phyloP scores from a whole-genome alignment of 2,888 invertebrate genomes.

The Agonopterix arenella region DNA sequence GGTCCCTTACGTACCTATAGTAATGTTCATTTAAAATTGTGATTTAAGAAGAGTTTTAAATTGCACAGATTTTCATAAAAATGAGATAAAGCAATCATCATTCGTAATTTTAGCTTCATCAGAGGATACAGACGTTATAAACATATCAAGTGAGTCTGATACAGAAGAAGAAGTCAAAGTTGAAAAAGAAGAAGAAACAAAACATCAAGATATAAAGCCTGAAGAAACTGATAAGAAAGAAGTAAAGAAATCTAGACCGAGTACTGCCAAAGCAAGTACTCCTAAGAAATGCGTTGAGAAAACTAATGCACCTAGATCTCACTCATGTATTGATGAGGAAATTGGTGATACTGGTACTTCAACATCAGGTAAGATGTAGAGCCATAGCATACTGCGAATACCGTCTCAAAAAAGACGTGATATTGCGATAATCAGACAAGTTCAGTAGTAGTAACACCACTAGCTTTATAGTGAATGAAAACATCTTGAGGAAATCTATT shows the following conservation, averaged over 20 bases:
- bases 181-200: slow-evolving; percentile 3
- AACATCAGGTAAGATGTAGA: no score
- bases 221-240: slow-evolving; percentile 1
- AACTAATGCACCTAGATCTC: neutral
- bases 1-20: neutral
- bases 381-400: no score
- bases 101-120: neutral
- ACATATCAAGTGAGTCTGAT: slow-evolving; percentile 27
- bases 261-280: slow-evolving; percentile 7
- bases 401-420: no score
- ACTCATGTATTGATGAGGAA: neutral
- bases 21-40: neutral
- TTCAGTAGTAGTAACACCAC: no score
- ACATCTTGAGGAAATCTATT: no score
- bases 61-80: neutral
- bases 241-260: slow-evolving; percentile 3
- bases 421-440: no score
- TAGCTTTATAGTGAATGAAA: no score
- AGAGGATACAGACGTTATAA: neutral
- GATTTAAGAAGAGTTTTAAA: neutral
- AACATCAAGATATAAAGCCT: slow-evolving; percentile 1
- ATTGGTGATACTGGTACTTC: neutral
- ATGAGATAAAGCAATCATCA: no score
- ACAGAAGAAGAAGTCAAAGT: slow-evolving; percentile 20
- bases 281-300: slow-evolving; percentile 5